These are phyloP conservation scores for Syrmaticus mikado DNA, from an alignment of 2,113 vertebrate species.

Conservation along the genomic window DNA sequence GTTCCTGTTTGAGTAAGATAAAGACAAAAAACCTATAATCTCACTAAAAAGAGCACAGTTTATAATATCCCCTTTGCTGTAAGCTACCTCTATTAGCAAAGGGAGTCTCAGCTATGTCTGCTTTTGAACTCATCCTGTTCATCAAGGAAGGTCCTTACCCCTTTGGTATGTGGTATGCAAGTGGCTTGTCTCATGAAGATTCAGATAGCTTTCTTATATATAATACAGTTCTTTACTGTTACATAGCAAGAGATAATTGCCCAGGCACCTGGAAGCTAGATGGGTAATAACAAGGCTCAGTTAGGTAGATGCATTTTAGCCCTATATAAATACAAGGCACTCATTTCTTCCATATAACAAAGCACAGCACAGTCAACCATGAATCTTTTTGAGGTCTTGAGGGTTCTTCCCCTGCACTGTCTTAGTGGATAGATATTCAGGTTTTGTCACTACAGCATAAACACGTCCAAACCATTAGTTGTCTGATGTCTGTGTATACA, in stretches of 20 bases:
- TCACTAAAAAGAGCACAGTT: neutral
- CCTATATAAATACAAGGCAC: neutral
- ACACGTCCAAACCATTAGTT: neutral
- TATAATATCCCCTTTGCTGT: neutral
- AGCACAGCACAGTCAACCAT: neutral
- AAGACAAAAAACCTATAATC: neutral
- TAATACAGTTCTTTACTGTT: neutral
- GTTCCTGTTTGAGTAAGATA: neutral
- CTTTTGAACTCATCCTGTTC: neutral
- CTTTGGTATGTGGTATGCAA: neutral
- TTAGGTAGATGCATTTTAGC: neutral
- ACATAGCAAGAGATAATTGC: neutral
- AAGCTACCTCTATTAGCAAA: neutral
- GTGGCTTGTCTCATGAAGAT: neutral
- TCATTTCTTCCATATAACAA: neutral
- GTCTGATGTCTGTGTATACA: neutral
- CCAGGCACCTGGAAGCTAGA: neutral
- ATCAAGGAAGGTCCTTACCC: neutral
- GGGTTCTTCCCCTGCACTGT: rapidly evolving
- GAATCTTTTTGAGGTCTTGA: neutral
- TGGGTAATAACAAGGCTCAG: neutral
- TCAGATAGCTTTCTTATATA: neutral
- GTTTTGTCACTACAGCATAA: neutral
- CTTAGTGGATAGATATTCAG: neutral
- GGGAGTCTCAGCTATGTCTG: neutral